phyloP scores from a whole-genome alignment of 1,140 invertebrate genomes.

The Meloidogyne exigua region DNA sequence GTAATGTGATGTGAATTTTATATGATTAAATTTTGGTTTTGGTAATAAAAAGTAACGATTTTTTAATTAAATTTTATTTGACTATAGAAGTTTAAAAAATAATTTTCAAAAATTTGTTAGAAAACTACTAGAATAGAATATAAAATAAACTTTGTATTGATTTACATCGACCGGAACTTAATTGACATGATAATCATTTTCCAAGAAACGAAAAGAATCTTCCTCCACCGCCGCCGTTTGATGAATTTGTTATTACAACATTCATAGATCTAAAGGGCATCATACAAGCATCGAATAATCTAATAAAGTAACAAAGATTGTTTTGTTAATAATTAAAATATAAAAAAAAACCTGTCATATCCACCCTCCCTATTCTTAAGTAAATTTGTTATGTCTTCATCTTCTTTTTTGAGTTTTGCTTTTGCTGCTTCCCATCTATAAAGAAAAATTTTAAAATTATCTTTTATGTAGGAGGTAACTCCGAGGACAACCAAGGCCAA shows the following conservation, averaged over 20 bases:
- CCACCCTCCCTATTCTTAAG: conserved; percentile 32
- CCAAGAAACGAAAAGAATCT: conserved; percentile 1
- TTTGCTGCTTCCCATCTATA: conserved; percentile 40
- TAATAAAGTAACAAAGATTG: background rate
- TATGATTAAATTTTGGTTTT: no score
- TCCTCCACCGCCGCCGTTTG: conserved; percentile 16
- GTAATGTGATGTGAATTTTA: background rate
- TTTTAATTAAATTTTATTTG: no score
- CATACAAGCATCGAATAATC: conserved; percentile 31
- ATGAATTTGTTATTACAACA: conserved; percentile 13
- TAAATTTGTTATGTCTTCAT: conserved; percentile 28
- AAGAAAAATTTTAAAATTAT: conserved; percentile 11
- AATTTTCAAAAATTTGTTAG: no score
- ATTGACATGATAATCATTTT: background rate
- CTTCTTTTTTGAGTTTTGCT: conserved; percentile 30
- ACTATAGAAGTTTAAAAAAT: background rate
- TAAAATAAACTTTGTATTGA: no score
- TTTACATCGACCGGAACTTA: background rate
- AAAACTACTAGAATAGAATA: no score
- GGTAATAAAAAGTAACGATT: background rate
- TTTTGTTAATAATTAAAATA: background rate
- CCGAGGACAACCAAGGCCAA: no score
- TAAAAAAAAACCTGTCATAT: conserved; percentile 25
- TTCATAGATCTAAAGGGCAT: conserved; percentile 18
- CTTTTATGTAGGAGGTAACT: no score